Base-by-base conservation (phyloP, 1,140 invertebrate species). In the Pseudomyrmex sp. region DNA sequence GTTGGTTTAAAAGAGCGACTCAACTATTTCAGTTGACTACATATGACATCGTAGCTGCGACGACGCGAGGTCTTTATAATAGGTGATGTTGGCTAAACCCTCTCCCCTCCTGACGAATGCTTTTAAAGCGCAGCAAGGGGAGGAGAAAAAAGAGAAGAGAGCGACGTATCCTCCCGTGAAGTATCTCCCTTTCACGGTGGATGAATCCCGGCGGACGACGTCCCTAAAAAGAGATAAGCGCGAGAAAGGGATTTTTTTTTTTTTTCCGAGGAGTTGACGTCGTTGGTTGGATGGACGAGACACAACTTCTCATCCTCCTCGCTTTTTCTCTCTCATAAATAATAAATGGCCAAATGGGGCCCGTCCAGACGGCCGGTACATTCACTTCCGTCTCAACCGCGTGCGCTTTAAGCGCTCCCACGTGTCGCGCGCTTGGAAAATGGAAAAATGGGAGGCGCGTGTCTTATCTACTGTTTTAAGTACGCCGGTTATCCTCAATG, bases 341-440 rank as follows among this genome's bases (percentile, higher is more conserved):
- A 88, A 85, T 88, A 88, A 88, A 88, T 79, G 84, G 73, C 52
- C 76, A 80, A 88, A 88, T 83, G 87, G 83, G 46, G 68, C 69
- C 59, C 62, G 61, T 61, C 58, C 83, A 74, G 86, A 83, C 83
- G 62, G 61, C 48, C 76, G 20, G 63, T 85, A 77, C 87, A 88
- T 88, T 85, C 75, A 85, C 82, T 76, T 66, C 66, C 66, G 59
- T 66, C 76, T 88, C 75, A 61, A 46, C 75, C 58, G 50, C 54
- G 76, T 52, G 15, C 59, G 75, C 69, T 88, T 63, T 52, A 77
- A 88, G 58, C 75, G 26, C 54, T 61, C 58, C 73, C 70, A 56
- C 26, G 44, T 61, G 76, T 80, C 76, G 66, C 54, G 76, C 26
- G 76, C 26, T 12, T 13, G 44, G 23, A 59, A 72, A 80, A 80